These are phyloP conservation scores for Myrmecobius fasciatus DNA, from an alignment of 2,113 vertebrate species.

Conservation along the genomic window DNA sequence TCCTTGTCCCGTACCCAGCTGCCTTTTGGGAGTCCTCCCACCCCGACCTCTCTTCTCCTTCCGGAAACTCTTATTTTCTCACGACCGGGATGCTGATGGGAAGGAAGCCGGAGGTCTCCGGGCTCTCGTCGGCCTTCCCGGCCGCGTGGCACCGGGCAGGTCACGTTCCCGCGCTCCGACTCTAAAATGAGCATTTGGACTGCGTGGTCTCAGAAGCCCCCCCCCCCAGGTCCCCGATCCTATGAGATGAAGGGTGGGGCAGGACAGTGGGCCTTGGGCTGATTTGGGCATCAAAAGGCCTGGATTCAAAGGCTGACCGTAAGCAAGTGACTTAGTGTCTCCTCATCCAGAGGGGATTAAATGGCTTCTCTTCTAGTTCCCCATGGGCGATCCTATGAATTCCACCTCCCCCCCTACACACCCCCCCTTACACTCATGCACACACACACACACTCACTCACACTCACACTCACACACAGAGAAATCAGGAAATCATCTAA, in stretches of 20 bases:
- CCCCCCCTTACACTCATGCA: too few species aligned
- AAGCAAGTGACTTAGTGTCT: neutral
- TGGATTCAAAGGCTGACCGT: neutral
- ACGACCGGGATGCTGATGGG: neutral
- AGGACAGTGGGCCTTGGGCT: neutral
- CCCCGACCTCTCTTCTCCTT: neutral
- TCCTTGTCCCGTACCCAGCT: neutral
- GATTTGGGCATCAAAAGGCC: too few species aligned
- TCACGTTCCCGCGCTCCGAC: too few species aligned
- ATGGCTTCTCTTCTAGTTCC: too few species aligned
- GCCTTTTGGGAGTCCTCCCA: neutral
- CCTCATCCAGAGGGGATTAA: neutral
- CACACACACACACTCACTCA: too few species aligned
- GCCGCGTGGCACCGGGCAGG: neutral
- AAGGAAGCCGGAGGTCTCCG: neutral
- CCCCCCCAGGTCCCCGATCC: neutral
- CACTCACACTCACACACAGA: too few species aligned
- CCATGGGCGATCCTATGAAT: too few species aligned
- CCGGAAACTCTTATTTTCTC: neutral
- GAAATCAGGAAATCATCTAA: neutral
- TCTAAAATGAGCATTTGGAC: neutral
- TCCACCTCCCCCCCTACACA: too few species aligned
- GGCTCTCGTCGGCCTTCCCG: neutral
- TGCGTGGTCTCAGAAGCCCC: neutral
- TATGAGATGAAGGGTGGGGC: neutral